Base-by-base conservation (phyloP, 2,888 invertebrate genomes). In the Polymixis flavicincta region DNA sequence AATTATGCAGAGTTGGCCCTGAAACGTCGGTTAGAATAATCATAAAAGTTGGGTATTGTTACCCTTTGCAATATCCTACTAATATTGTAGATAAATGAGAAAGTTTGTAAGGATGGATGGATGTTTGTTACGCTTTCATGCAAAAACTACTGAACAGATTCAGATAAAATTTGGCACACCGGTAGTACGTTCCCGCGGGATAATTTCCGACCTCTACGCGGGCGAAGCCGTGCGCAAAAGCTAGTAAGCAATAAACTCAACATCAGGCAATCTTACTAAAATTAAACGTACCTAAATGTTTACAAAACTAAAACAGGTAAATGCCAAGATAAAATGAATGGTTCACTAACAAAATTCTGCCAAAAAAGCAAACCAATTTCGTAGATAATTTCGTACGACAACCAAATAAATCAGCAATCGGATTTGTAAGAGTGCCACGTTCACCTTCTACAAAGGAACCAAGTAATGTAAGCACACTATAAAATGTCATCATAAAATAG, bases 401-500 rank as follows among this genome's bases (percentile, higher is more conserved):
- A 37, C 37, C 63, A 73, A 48, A 78, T 79, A 82, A 78, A 82
- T 80, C 80, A 78, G 0, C 37, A 76, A 75, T 80, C 19, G 67
- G 69, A 80, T 80, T 69, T 69, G 68, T 74, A 69, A 77, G 64
- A 83, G 57, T 68, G 37, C 60, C 32, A 50, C 72, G 63, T n/a
- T 71, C 61, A 69, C 72, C 71, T 71, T 60, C 54, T 68, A 85
- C 77, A 85, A 85, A 71, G 72, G 78, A 80, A 76, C 71, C 67
- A 52, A 69, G 66, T 84, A 78, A 82, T 84, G 73, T 82, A 82
- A 80, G 75, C 76, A 79, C 64, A 80, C 80, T 80, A 84, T 88
- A 87, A 85, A 81, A 74, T 76, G 81, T 71, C 74, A 67, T 80
- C 84, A 80, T 84, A 85, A 89, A 88, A 82, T 84, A 83, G 79